These are phyloP conservation scores for Coregonus sp. DNA, from an alignment of 2,797 vertebrate genomes.

Conservation along the genomic window DNA sequence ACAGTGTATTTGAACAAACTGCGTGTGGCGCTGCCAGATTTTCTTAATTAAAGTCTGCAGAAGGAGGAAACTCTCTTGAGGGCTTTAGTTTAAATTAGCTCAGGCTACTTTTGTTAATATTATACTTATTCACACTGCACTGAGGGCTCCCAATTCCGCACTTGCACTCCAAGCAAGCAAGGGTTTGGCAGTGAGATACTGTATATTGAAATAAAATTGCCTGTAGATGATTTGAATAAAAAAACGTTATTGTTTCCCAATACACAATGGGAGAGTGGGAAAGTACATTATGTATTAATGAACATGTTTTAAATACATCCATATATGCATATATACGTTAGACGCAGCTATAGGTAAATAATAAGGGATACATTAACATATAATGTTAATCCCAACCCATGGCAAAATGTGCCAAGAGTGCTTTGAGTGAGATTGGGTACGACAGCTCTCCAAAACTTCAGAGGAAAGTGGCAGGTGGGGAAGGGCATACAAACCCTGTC, in stretches of 20 bases:
- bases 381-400: conserved; percentile 23
- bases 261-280: conserved; percentile 46
- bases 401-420: conserved; percentile 29
- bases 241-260: conserved; percentile 43
- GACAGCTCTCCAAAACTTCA: conserved; percentile 63
- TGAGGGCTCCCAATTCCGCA: conserved; percentile 39
- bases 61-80: conserved; percentile 38
- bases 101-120: conserved; percentile 41
- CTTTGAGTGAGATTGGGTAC: conserved; percentile 57
- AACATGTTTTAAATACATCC: not conserved
- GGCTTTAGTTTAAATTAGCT: conserved; percentile 53
- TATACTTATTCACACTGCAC: conserved; percentile 40
- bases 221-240: conserved; percentile 52
- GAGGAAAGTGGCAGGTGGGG: conserved; percentile 47
- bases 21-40: conserved; percentile 47
- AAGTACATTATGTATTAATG: conserved; percentile 17
- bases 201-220: conserved; percentile 46
- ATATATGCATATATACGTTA: not conserved
- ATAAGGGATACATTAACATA: not conserved
- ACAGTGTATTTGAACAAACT: conserved; percentile 28
- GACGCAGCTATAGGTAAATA: not conserved
- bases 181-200: conserved; percentile 29
- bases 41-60: conserved; percentile 62
- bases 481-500: conserved; percentile 54
- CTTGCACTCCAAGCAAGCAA: conserved; percentile 29